These are phyloP conservation scores for Elaphurus davidianus DNA, from an alignment of 2,113 vertebrate species.

Conservation along the genomic window DNA sequence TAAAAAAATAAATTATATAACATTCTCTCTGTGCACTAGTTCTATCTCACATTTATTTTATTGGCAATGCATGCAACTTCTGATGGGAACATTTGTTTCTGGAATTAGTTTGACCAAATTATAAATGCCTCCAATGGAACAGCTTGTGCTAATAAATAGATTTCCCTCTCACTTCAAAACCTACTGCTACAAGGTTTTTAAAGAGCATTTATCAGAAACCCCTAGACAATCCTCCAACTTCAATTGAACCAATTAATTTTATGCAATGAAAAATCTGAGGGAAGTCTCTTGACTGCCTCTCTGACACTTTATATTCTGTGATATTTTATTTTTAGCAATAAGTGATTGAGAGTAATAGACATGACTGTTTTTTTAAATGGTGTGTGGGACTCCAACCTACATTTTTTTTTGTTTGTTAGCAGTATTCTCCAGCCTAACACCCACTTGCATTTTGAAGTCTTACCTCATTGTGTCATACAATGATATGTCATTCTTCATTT, in stretches of 20 bases:
- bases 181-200: conserved; percentile 36
- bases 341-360: conserved; percentile 42
- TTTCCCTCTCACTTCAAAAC: conserved; percentile 41
- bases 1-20: not conserved
- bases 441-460: conserved; percentile 21
- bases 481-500: not conserved
- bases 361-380: not conserved
- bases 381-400: conserved; percentile 12
- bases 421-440: not conserved
- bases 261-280: conserved; percentile 33
- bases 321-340: conserved; percentile 56
- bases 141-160: conserved; percentile 53
- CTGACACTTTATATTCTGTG: conserved; percentile 49
- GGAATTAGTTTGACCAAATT: conserved; percentile 63
- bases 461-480: conserved; percentile 36
- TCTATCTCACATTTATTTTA: conserved; percentile 44
- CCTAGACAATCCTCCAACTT: conserved; percentile 27
- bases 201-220: conserved; percentile 61
- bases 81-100: conserved; percentile 61
- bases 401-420: not conserved
- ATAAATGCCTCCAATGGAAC: conserved; percentile 35
- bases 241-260: conserved; percentile 56
- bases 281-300: conserved; percentile 14
- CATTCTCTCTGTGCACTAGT: not conserved
- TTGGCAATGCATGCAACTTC: conserved; percentile 25